Conservation (phyloP, 2,113 vertebrate species). For the Emydura subglobosa region DNA sequence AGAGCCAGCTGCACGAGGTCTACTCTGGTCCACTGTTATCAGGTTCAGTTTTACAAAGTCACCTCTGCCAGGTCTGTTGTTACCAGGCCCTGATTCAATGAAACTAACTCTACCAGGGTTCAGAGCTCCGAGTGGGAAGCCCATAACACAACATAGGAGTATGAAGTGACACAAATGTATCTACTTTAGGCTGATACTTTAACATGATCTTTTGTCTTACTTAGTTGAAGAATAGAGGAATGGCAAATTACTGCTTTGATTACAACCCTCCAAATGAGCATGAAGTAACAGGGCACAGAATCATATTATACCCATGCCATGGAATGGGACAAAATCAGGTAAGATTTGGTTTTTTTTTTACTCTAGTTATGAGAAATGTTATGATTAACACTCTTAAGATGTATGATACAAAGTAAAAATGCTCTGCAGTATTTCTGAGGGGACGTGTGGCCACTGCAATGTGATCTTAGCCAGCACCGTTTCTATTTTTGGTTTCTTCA, state of each 20-base stretch:
- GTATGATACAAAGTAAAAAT: not conserved
- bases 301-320: slow-evolving; percentile 92
- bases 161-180: not conserved
- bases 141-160: not conserved
- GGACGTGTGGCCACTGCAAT: not conserved
- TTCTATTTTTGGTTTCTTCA: not conserved
- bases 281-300: slow-evolving; percentile 80
- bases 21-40: not conserved
- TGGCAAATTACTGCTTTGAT: slow-evolving; percentile 90
- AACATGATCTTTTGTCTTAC: slow-evolving; percentile 50
- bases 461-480: not conserved
- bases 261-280: slow-evolving; percentile 91
- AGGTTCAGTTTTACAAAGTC: not conserved
- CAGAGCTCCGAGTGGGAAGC: not conserved
- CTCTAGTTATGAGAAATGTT: not conserved
- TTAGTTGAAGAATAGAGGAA: slow-evolving; percentile 91
- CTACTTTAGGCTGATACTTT: not conserved
- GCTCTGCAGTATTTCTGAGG: not conserved
- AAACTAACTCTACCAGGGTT: not conserved
- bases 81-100: not conserved
- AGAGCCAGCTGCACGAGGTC: not conserved
- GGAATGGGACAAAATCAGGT: slow-evolving; percentile 99
- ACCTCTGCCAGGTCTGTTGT: not conserved
- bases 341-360: slow-evolving; percentile 3
- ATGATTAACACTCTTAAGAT: not conserved